Evolutionary conservation across 1,140 invertebrate species (phyloP).

Genomic region (Drosophila kohkoa): DNA sequence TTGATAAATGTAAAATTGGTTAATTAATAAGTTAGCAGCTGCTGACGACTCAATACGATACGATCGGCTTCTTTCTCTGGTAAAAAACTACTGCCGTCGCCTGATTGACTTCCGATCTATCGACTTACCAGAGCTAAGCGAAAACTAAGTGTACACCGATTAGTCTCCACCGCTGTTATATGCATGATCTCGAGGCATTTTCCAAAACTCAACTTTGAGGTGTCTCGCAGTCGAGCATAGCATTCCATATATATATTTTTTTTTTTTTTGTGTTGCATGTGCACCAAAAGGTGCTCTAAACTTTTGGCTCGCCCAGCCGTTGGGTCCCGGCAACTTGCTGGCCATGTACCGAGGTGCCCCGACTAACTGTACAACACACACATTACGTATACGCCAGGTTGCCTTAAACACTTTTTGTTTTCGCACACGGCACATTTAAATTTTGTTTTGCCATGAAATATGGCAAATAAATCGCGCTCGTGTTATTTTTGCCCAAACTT

Average conservation of each 20-base stretch:
- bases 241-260: background rate
- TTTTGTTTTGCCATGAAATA: constrained; percentile 79
- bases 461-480: constrained; percentile 79
- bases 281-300: constrained; percentile 69
- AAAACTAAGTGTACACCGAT: too few species aligned
- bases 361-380: constrained; percentile 63
- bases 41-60: too few species aligned
- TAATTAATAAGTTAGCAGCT: too few species aligned
- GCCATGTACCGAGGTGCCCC: background rate
- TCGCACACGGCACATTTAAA: constrained; percentile 78
- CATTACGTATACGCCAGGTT: constrained; percentile 77
- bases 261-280: constrained; percentile 49
- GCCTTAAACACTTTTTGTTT: constrained; percentile 82
- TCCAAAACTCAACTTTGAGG: too few species aligned
- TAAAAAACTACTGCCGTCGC: too few species aligned
- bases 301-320: constrained; percentile 45
- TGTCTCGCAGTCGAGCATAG: background rate
- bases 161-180: too few species aligned
- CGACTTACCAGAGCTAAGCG: too few species aligned
- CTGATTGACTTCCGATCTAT: too few species aligned
- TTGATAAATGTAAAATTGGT: too few species aligned
- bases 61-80: too few species aligned
- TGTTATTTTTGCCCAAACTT: constrained; percentile 64
- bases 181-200: too few species aligned
- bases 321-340: constrained; percentile 17